Evolutionary conservation across 2,113 vertebrate species (phyloP).

Genomic region (Macroglossus sobrinus): DNA sequence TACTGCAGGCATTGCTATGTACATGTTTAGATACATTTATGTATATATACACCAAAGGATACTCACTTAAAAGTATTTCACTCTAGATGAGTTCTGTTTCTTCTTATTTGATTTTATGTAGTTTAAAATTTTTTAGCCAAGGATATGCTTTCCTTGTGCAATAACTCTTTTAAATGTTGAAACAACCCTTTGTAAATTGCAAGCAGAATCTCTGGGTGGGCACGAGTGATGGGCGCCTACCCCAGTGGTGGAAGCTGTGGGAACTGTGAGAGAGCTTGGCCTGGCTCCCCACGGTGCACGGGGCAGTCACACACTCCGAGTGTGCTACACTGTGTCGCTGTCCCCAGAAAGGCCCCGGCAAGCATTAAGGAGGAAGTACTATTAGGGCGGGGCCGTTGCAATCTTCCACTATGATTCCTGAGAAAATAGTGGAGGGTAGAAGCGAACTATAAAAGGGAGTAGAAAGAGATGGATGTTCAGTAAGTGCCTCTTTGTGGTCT

Average conservation of each 20-base stretch:
- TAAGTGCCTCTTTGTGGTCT: not conserved
- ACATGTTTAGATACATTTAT: not conserved
- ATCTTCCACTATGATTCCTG: not conserved
- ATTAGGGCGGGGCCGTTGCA: not conserved
- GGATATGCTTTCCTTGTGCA: not conserved
- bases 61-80: not conserved
- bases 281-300: not conserved
- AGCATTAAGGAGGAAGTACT: not conserved
- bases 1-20: not conserved
- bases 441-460: not conserved
- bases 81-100: not conserved
- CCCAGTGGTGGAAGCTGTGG: not conserved
- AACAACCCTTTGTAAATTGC: not conserved
- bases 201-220: not conserved
- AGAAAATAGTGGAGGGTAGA: not conserved
- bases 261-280: not conserved
- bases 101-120: not conserved
- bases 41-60: not conserved
- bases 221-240: not conserved
- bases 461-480: not conserved
- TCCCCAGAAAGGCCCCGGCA: fast-evolving
- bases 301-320: not conserved
- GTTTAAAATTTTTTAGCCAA: not conserved
- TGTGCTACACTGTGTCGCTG: fast-evolving
- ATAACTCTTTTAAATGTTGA: not conserved